These are phyloP conservation scores for Dryadula phaetusa DNA, from an alignment of 2,888 invertebrate species.

Conservation along the genomic window DNA sequence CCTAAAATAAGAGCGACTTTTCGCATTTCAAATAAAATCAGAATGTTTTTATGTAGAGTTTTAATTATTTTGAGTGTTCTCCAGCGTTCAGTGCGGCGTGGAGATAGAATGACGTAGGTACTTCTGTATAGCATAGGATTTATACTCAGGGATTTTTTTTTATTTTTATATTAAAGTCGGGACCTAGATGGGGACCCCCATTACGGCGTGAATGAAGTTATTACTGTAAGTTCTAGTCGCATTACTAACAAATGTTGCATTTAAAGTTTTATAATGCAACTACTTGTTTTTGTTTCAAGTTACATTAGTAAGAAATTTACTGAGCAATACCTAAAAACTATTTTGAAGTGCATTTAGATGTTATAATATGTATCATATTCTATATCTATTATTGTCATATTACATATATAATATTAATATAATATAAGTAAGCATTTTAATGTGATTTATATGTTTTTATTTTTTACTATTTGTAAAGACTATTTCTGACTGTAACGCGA, in stretches of 20 bases:
- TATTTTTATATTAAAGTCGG: conserved; percentile 24
- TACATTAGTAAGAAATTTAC: background rate
- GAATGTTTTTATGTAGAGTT: conserved; percentile 39
- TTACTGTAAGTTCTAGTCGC: conserved; percentile 17
- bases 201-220: conserved; percentile 25
- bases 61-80: conserved; percentile 45
- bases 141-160: conserved; percentile 21
- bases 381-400: background rate
- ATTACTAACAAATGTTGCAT: conserved; percentile 12
- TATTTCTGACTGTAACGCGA: too few relatives aligned
- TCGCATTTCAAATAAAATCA: conserved; percentile 38
- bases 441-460: too few relatives aligned
- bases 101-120: conserved; percentile 41
- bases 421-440: too few relatives aligned
- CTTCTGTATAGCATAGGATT: conserved; percentile 35
- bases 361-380: background rate
- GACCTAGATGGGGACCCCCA: conserved; percentile 21
- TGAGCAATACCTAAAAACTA: background rate
- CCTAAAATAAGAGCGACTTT: conserved; percentile 19
- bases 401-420: too few relatives aligned
- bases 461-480: too few relatives aligned
- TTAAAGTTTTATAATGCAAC: background rate
- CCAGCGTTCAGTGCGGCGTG: conserved; percentile 34
- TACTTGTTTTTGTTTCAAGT: conserved; percentile 6
- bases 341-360: background rate